Conservation (phyloP, 2,888 invertebrate species). For the Lypha dubia region DNA sequence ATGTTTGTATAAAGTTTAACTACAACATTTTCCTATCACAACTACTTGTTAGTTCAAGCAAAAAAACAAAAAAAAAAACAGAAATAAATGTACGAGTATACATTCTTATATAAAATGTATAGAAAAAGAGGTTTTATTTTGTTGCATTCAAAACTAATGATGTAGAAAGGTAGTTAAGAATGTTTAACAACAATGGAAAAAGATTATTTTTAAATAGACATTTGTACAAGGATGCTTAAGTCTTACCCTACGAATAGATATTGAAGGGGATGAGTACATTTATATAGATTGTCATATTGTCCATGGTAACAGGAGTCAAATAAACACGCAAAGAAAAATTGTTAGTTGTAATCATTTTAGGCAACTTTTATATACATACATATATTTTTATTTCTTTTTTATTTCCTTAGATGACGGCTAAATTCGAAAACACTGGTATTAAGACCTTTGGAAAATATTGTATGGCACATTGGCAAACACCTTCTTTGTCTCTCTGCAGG, state of each 20-base stretch:
- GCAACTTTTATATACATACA: too few relatives aligned
- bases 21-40: constrained; percentile 41
- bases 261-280: background rate
- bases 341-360: background rate
- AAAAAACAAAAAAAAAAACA: background rate
- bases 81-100: background rate
- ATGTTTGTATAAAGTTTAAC: constrained; percentile 14
- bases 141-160: constrained; percentile 65
- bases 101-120: constrained; percentile 8
- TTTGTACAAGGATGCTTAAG: background rate
- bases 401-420: too few relatives aligned
- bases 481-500: too few relatives aligned
- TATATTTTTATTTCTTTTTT: too few relatives aligned
- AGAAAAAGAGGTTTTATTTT: constrained; percentile 18
- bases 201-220: constrained; percentile 49
- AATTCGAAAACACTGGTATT: too few relatives aligned
- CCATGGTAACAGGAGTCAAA: background rate
- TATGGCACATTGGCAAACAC: too few relatives aligned
- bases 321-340: background rate
- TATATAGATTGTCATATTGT: too few relatives aligned
- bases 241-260: background rate
- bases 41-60: constrained; percentile 2
- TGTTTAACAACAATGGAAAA: constrained; percentile 50
- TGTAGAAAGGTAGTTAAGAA: constrained; percentile 65
- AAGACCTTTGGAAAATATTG: too few relatives aligned